Evolutionary conservation across 2,113 vertebrate species (phyloP).

Genomic region (Antigone vipio): DNA sequence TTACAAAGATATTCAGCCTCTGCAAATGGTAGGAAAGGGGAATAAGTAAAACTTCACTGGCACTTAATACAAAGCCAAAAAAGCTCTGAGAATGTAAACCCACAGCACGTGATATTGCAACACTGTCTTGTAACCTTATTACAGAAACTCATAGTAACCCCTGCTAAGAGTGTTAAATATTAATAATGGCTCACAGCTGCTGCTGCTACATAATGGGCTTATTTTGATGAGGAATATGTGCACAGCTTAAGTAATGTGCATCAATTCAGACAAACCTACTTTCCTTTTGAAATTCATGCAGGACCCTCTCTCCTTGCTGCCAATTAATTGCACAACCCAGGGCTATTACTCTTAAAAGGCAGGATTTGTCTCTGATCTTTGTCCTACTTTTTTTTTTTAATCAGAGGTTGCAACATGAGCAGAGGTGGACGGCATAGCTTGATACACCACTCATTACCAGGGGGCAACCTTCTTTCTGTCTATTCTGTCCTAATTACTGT

Average conservation of each 20-base stretch:
- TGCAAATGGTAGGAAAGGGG: background rate
- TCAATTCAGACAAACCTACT: background rate
- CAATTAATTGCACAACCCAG: conserved; percentile 25
- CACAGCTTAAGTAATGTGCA: background rate
- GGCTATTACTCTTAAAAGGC: conserved; percentile 14
- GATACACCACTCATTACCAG: background rate
- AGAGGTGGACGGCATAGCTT: background rate
- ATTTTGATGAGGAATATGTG: conserved; percentile 19
- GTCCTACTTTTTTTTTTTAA: background rate
- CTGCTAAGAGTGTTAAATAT: conserved; percentile 16
- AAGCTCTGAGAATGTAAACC: background rate
- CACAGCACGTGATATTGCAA: background rate
- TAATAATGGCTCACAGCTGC: conserved; percentile 52
- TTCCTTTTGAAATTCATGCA: conserved; percentile 33
- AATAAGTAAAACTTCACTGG: background rate
- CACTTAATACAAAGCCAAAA: background rate
- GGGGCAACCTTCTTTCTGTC: background rate
- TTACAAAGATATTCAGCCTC: background rate
- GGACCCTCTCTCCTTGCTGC: background rate
- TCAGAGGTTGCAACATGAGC: background rate
- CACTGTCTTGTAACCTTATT: background rate
- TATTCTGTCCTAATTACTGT: background rate
- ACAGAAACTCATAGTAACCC: background rate
- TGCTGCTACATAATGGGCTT: conserved; percentile 29
- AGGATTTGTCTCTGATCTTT: conserved; percentile 32